Percentiles rank a stretch among this genome's conserved stretches.
Conservation (phyloP, 1,140 invertebrate genomes). For the Piezodorus guildinii region DNA sequence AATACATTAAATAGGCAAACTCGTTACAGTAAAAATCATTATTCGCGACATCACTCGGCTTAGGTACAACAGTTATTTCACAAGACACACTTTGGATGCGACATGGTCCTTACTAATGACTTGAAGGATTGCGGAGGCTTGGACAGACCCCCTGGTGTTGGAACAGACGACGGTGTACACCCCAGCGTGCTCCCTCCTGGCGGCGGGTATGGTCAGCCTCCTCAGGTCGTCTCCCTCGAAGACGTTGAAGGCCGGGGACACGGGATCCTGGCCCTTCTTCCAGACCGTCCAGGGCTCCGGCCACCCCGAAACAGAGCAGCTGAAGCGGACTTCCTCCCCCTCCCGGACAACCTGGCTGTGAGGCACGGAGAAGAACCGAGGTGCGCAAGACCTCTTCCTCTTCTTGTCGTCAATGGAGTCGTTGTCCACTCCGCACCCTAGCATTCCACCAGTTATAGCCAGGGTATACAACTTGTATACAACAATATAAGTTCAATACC, state of each 20-base stretch:
- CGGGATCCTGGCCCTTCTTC: constrained; percentile 59
- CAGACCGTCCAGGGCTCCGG: constrained; percentile 64
- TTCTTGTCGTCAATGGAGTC: neutral
- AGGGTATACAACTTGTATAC: no score
- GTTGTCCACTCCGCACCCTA: constrained; percentile 25
- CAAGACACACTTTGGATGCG: constrained; percentile 18
- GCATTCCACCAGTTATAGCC: constrained; percentile 13
- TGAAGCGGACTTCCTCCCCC: constrained; percentile 54
- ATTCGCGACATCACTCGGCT: no score
- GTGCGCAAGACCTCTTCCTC: constrained; percentile 33
- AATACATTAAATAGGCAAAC: neutral
- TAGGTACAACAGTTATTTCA: no score
- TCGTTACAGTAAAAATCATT: neutral
- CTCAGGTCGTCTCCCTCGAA: constrained; percentile 64
- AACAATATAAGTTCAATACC: no score
- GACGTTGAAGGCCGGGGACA: constrained; percentile 48
- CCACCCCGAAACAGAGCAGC: constrained; percentile 68
- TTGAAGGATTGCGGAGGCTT: constrained; percentile 66
- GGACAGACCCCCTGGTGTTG: constrained; percentile 68
- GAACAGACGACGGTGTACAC: constrained; percentile 67
- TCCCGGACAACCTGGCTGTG: constrained; percentile 72
- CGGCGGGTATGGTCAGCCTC: constrained; percentile 64
- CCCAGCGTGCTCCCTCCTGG: constrained; percentile 64
- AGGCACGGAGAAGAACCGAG: constrained; percentile 78
- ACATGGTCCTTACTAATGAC: constrained; percentile 48